Evolutionary conservation across 2,888 invertebrate genomes (phyloP).

Genomic region (Andrena trimmerana): DNA sequence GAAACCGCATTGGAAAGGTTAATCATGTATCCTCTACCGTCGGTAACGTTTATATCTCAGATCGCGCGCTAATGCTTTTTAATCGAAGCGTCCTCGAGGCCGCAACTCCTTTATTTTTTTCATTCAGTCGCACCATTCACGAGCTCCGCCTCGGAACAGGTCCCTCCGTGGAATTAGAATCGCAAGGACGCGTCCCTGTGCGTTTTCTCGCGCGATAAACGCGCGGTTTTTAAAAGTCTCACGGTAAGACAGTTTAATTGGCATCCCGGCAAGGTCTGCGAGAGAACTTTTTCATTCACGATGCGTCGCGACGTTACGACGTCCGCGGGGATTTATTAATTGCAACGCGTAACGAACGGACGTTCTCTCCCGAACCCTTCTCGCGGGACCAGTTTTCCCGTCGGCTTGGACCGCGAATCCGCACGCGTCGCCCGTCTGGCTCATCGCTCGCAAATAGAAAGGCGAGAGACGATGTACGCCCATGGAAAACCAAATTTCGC

Average conservation of each 20-base stretch:
- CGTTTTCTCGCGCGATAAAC: slow-evolving; percentile 25
- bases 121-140: slow-evolving; percentile 14
- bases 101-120: slow-evolving; percentile 36
- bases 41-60: not conserved
- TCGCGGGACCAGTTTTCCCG: not conserved
- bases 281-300: slow-evolving; percentile 46
- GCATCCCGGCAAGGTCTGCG: slow-evolving; percentile 23
- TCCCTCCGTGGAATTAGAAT: slow-evolving; percentile 38
- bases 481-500: slow-evolving; percentile 21
- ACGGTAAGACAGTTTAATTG: slow-evolving; percentile 47
- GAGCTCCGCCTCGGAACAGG: slow-evolving; percentile 23
- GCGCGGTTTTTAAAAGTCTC: slow-evolving; percentile 23
- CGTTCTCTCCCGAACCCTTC: not conserved
- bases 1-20: slow-evolving; percentile 36
- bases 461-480: not conserved
- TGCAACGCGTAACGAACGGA: not conserved
- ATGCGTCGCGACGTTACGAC: not conserved
- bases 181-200: slow-evolving; percentile 55
- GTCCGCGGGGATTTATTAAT: not conserved
- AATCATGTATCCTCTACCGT: slow-evolving; percentile 18
- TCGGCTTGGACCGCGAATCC: not conserved
- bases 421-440: not conserved
- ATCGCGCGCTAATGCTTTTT: slow-evolving; percentile 44
- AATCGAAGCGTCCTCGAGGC: slow-evolving; percentile 58
- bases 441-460: slow-evolving; percentile 13